Evolutionary conservation across 2,888 invertebrate genomes (phyloP).

Genomic region (Epirrhoe alternata): DNA sequence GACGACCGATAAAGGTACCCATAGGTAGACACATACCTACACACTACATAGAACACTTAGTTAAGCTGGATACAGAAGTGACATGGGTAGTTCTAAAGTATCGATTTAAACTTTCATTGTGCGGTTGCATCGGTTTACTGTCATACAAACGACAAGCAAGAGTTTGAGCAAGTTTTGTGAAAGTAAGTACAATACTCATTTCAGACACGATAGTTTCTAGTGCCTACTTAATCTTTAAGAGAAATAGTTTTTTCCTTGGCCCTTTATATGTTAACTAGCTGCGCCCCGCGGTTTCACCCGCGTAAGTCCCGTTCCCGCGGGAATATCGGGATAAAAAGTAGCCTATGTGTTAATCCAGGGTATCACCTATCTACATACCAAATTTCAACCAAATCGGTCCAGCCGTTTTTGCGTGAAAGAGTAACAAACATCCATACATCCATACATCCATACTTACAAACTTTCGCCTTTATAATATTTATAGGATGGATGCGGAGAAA

Average conservation of each 20-base stretch:
- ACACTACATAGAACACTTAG: not conserved
- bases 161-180: not conserved
- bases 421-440: too few species aligned
- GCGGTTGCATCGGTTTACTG: not conserved
- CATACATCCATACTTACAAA: too few species aligned
- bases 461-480: too few species aligned
- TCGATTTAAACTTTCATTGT: too few species aligned
- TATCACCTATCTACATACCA: too few species aligned
- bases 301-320: too few species aligned
- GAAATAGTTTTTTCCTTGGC: constrained; percentile 45
- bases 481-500: constrained; percentile 51
- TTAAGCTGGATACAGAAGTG: not conserved
- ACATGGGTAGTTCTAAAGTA: not conserved
- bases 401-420: too few species aligned
- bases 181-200: constrained; percentile 11
- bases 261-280: constrained; percentile 47
- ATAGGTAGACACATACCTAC: too few species aligned
- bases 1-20: not conserved
- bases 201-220: constrained; percentile 17
- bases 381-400: too few species aligned
- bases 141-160: not conserved
- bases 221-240: constrained; percentile 42
- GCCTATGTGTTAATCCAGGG: too few species aligned
- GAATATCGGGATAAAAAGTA: too few species aligned
- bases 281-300: too few species aligned